Evolutionary conservation across 1,140 invertebrate genomes (phyloP), one percentile per base, ranked within the genome.

Genomic region (Aphelinus certus): DNA sequence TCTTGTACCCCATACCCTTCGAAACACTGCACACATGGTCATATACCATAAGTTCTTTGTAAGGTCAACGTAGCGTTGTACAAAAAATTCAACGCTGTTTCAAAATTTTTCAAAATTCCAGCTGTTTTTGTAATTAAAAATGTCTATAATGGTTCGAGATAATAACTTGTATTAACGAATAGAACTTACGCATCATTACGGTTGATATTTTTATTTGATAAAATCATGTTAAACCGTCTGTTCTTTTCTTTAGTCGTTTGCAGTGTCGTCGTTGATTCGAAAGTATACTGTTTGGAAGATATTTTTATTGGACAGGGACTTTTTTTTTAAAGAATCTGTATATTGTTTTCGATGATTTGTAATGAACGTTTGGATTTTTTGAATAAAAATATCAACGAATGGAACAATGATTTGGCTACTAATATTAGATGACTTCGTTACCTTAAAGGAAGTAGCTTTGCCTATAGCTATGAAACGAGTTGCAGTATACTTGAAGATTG

Each of bases 131-230:
- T 62, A 75, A 67, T 68, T 47, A 75, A 63, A 42, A 67, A n/a
- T 56, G 45, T 75, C 45, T 74, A 68, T 73, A 65, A 74, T 57
- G 72, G 64, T 53, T 65, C 66, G 70, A 69, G 66, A 66, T 75
- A 69, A 64, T 69, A 46, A 75, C 55, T 75, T 58, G 68, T 74
- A 74, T 74, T 68, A 74, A 74, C 9, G 1, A 74, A 45, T 49
- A 46, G 57, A 75, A 69, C 26, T 58, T 69, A 26, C 45, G 56
- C 42, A 7, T 69, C 56, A 69, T 75, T 64, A 51, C 10, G 26
- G 53, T 75, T 75, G 66, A 69, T 75, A 75, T 75, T 75, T 73
- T 75, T 69, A 63, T 75, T 57, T 3, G 45, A 74, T 63, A 67
- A 73, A 55, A 6, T 56, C 4, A 61, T 26, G 26, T 26, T 26